Base-by-base conservation (phyloP, 2,888 invertebrate genomes). In the Pinctada fucata region DNA sequence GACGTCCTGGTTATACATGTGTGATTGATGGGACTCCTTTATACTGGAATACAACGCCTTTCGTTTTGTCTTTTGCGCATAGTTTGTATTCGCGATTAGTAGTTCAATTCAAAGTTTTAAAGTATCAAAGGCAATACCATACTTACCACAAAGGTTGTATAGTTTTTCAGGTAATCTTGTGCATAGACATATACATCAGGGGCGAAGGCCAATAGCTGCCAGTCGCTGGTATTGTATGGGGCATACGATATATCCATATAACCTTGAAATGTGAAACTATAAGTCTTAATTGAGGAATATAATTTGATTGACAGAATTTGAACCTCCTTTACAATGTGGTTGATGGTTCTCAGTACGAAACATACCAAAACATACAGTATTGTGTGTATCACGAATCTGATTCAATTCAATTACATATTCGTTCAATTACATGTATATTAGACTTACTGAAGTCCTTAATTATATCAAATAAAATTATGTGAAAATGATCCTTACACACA, bases 201-300 rank as follows among this genome's bases (percentile, higher is more conserved):
- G 6, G 85, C 81, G 13, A 86, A 84, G 0, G 85, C 84, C 16
- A 88, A 78, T 5, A 82, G 79, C 16, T 81, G 82, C 72, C 84
- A 88, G 47, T 84, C 79, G 4, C 79, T 79, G 64, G 83, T 84
- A 47, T 79, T 81, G 3, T 78, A 71, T 0, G 83, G 77, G 8
- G 86, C 87, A 47, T 85, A 79, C 16, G 83, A 74, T 5, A 87
- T 69, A 50, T 87, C 88, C 86, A 88, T 86, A 72, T 85, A 88
- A 2, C 88, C 88, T 88, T 71, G n/a, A 48, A 5, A 10, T 69
- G 3, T 31, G 31, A 31, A 31, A 31, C 31, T 31, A 31, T 31
- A 66, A 5, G 10, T 3, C 66, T 66, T 66, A 8, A 31, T n/a
- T 31, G 47, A 8, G 16, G 4, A 13, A 31, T 16, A 66, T n/a